Evolutionary conservation across 2,113 vertebrate genomes (phyloP).

Genomic region (Osmerus mordax): DNA sequence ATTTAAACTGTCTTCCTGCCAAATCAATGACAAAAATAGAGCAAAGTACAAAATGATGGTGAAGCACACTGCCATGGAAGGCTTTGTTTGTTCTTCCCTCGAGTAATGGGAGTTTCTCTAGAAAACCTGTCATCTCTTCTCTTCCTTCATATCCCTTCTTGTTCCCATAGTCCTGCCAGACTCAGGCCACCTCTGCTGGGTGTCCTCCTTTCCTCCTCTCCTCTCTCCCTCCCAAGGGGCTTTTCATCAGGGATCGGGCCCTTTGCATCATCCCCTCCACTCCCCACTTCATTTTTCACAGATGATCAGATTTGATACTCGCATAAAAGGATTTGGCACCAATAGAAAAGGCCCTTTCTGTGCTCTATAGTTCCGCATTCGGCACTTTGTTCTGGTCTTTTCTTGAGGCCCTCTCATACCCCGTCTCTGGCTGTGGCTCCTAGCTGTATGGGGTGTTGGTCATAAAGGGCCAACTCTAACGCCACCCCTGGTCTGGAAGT

Average conservation of each 20-base stretch:
- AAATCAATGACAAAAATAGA: too few species aligned
- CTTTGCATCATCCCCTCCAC: not conserved
- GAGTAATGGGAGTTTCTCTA: too few species aligned
- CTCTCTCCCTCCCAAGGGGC: not conserved
- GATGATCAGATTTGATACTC: slow-evolving; percentile 28
- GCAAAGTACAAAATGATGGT: too few species aligned
- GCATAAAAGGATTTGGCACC: slow-evolving; percentile 37
- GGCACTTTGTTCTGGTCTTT: slow-evolving; percentile 11
- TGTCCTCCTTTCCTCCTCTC: not conserved
- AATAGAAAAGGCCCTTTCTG: slow-evolving; percentile 41
- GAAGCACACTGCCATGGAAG: too few species aligned
- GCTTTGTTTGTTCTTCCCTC: too few species aligned
- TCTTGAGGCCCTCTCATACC: not conserved
- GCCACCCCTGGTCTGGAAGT: slow-evolving; percentile 35
- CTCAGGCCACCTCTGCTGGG: not conserved
- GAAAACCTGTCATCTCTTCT: not conserved
- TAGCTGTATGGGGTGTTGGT: slow-evolving; percentile 42
- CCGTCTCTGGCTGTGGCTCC: slow-evolving; percentile 6
- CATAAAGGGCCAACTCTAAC: slow-evolving; percentile 32
- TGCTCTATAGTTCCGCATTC: slow-evolving; percentile 38
- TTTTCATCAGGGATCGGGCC: not conserved
- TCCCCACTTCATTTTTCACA: not conserved
- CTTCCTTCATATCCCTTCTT: not conserved
- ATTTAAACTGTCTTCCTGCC: too few species aligned
- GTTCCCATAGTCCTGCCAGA: not conserved